Evolutionary conservation across 2,797 vertebrate species (phyloP), one percentile per base, ranked within the genome.

Genomic region (Acanthurus leucopareius): DNA sequence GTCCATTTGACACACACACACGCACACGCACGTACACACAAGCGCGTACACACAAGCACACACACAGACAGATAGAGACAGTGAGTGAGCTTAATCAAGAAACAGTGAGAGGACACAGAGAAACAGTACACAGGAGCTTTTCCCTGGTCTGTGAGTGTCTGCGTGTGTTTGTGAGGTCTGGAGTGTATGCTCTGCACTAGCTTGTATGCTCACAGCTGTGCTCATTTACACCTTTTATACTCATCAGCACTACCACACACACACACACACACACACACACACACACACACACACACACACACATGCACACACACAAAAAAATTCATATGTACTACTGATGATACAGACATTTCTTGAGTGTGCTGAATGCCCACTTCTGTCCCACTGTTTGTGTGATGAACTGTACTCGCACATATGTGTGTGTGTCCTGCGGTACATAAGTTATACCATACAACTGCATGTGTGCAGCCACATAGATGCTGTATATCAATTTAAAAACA

Each of bases 1-100:
- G 87, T 83, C 89, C 86, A 80, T 87, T 49, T 80, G 42, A 85
- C 75, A 77, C 64, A 42, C 85, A 73, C 69, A 48, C 60, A 56
- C 66, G 48, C 68, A 40, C 69, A 51, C 70, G 42, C 53, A 45
- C 52, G 17, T 40, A 73, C 73, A 20, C 78, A 28, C 56, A n/a
- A 16, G 4, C 59, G 14, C 59, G 13, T 47, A 11, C 48, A 19
- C 64, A 19, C 52, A 51, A 45, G 68, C 75, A 77, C 53, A 42
- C 52, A 74, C 57, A 52, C 3, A 62, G 19, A 77, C 10, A 64
- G 19, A 61, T 15, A 47, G 4, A 73, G 0, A 59, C 0, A 51
- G 14, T 5, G 56, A 65, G 20, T 0, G 1, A 69, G 35, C 44
- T 66, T 61, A 53, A 76, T 80, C 28, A 69, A 73, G 49, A 65